Percentiles rank a stretch among this genome's conserved stretches.
phyloP scores from a whole-genome alignment of 2,113 vertebrate genomes.

The Myrmecobius fasciatus region DNA sequence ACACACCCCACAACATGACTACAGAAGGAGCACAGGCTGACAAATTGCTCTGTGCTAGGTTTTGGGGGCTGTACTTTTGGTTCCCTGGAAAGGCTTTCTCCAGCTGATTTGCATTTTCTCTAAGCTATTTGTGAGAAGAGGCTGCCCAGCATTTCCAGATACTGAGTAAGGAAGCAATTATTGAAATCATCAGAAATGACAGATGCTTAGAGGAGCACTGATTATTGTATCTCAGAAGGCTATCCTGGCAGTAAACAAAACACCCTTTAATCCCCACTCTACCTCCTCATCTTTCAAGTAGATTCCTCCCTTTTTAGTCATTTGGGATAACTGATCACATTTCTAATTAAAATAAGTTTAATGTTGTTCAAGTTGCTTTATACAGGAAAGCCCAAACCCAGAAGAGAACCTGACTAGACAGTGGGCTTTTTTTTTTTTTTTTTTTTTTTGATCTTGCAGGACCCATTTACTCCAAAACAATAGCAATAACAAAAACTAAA shows the following conservation, averaged over 20 bases:
- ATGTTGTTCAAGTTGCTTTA: background rate
- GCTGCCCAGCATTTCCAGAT: conserved; percentile 57
- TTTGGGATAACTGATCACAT: conserved; percentile 15
- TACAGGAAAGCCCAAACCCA: conserved; percentile 1
- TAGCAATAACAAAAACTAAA: background rate
- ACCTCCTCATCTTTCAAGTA: background rate
- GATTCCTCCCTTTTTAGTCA: conserved; percentile 10
- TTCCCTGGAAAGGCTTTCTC: conserved; percentile 64
- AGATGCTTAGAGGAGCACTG: conserved; percentile 40
- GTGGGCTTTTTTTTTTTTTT: background rate
- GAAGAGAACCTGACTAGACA: background rate
- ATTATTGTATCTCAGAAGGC: conserved; percentile 38
- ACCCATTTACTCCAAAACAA: background rate
- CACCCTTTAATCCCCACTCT: background rate
- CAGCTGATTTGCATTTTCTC: conserved; percentile 55
- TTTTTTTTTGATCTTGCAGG: background rate
- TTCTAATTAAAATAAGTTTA: conserved; percentile 46
- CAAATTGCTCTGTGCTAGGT: conserved; percentile 16
- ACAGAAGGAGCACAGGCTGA: conserved; percentile 44
- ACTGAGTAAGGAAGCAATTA: conserved; percentile 47
- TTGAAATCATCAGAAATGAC: conserved; percentile 50
- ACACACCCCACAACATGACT: conserved; percentile 60
- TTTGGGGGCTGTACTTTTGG: conserved; percentile 55
- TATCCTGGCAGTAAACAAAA: conserved; percentile 54
- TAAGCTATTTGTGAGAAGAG: background rate